Base-by-base conservation (phyloP, 2,888 invertebrate genomes). In the Troides aeacus region DNA sequence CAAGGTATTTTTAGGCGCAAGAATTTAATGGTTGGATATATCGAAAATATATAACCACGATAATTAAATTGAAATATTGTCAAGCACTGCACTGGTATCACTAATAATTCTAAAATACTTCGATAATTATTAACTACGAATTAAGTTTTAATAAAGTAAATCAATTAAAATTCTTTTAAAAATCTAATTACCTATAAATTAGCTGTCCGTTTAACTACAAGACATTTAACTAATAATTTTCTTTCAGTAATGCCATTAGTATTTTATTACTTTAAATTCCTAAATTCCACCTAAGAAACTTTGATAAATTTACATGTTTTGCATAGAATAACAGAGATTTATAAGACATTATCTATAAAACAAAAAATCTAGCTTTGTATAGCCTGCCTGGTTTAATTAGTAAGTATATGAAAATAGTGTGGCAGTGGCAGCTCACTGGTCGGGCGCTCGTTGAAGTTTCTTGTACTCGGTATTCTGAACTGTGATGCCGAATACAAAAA, bases 81-180 rank as follows among this genome's bases (percentile, higher is more conserved):
- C n/a, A 53, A 53, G 2, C 53, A 53, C 53, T 53, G 18, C n/a
- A 53, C 53, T 6, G 53, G n/a, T 21, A 58, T 8, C 57, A 15
- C 57, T 58, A 58, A 58, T 58, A 58, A 23, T 23, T 24, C n/a
- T 58, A 12, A 23, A 58, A 58, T 58, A 24, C 57, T n/a, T 58
- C 23, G 15, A 58, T 58, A 23, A 58, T 58, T 58, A 58, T 12
- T n/a, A 7, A 21, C 6, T 10, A 58, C 15, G 24, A 24, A 58
- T 23, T 23, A 7, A 58, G 10, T 12, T 58, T 58, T 53, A 23
- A 23, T 8, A 23, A 58, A 58, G 23, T 58, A 10, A 23, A 58
- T 23, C 57, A 7, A 58, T 58, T 58, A 58, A 58, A 58, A 58
- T 58, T 24, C 57, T 24, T 23, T 53, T 15, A 58, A 21, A 58